Base-by-base conservation (phyloP, 1,140 invertebrate genomes). In the Mamestra configurata region DNA sequence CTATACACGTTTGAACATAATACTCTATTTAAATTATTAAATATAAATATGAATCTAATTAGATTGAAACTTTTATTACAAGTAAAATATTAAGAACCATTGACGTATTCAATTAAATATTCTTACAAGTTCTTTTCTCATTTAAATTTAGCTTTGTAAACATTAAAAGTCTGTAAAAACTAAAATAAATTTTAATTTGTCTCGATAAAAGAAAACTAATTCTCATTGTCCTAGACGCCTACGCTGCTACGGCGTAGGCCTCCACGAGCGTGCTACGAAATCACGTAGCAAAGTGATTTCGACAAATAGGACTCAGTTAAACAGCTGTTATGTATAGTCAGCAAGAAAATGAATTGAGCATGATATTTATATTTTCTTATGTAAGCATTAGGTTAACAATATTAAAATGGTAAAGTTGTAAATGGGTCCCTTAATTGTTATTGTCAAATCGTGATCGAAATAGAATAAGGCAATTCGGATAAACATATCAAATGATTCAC, bases 281-380 rank as follows among this genome's bases (percentile, higher is more conserved):
- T 64, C 40, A 49, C 57, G 75, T 77, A 77, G 75, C 57, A 64
- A 70, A 66, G 37, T 66, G 61, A 43, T 43, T 66, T 31, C 20
- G 18, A 43, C 37, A 43, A 66, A 61, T 66, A 13, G n/a, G 61
- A 22, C 18, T 66, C 35, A 18, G 35, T 43, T 6, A 18, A 22
- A 61, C 27, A 61, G 22, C 55, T 59, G 59, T 35, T 37, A 37
- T 15, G 59, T 35, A 7, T 35, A 61, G 57, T 59, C 59, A 61
- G 59, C 59, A 35, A n/a, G 7, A 10, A 37, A 35, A 37, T 35
- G 37, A 18, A 37, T 24, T 37, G 15, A n/a, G 4, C 20, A 20
- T 53, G 15, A n/a, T 51, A 51, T 20, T 20, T 6, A 18, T 53
- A 53, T 53, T 53, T 53, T 53, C 8, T 20, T 20, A 1, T 31